These are phyloP conservation scores for Oophaga pumilio DNA, from an alignment of 2,113 vertebrate genomes.

Conservation along the genomic window DNA sequence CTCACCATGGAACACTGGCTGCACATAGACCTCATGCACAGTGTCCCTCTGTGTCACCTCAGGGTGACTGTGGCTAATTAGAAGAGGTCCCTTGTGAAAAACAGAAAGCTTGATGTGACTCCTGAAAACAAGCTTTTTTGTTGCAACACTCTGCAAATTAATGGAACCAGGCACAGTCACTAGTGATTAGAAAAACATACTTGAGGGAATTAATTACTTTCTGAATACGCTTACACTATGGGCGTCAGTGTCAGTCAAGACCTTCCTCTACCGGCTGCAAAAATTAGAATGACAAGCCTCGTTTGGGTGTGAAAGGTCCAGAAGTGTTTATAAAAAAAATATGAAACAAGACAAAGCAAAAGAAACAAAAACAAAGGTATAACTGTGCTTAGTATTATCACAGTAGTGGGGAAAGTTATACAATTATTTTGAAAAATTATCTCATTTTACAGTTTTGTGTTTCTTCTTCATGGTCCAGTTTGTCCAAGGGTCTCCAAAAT, in stretches of 20 bases:
- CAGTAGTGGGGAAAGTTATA: too few relatives aligned
- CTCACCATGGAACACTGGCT: constrained; percentile 45
- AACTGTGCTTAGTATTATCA: not conserved
- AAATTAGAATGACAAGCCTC: too few relatives aligned
- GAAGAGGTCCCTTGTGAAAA: constrained; percentile 44
- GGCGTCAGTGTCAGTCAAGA: not conserved
- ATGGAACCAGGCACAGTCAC: constrained; percentile 1
- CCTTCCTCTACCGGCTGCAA: not conserved
- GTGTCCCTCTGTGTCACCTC: constrained; percentile 50
- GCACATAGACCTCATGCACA: constrained; percentile 18
- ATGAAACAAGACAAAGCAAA: not conserved
- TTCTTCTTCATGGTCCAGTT: too few relatives aligned
- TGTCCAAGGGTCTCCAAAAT: too few relatives aligned
- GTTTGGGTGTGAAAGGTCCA: too few relatives aligned
- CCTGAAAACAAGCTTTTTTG: constrained; percentile 19
- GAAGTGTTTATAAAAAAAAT: too few relatives aligned
- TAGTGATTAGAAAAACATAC: constrained; percentile 9
- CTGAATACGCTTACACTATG: not conserved
- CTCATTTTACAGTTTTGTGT: too few relatives aligned
- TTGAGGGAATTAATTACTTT: constrained; percentile 2
- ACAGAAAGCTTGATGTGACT: constrained; percentile 24
- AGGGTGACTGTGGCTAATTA: constrained; percentile 48
- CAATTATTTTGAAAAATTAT: too few relatives aligned
- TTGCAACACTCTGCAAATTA: not conserved
- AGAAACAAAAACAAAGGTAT: not conserved